Conservation (phyloP, 2,888 invertebrate species). For the Suillia variegata region DNA sequence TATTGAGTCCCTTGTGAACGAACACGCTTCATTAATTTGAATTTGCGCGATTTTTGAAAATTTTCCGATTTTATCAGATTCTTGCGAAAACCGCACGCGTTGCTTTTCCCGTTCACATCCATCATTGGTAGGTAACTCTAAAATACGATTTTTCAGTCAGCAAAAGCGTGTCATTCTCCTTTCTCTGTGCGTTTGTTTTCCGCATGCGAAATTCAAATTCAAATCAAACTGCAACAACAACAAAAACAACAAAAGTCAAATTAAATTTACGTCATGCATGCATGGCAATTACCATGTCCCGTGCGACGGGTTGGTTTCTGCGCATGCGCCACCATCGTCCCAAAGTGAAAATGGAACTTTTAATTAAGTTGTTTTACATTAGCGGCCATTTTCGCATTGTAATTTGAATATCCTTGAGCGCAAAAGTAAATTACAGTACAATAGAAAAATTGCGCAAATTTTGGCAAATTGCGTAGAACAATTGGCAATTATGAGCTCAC, state of each 20-base stretch:
- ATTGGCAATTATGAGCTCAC: neutral
- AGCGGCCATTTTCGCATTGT: neutral
- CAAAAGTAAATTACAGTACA: no score
- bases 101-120: no score
- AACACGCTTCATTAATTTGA: slow-evolving; percentile 1
- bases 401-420: no score
- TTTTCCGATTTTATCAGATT: neutral
- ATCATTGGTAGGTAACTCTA: no score
- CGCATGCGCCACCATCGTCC: neutral
- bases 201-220: neutral
- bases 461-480: neutral
- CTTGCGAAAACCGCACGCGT: neutral
- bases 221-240: no score
- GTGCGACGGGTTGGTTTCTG: neutral
- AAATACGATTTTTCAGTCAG: no score
- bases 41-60: neutral
- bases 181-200: neutral
- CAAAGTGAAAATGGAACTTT: no score
- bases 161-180: neutral
- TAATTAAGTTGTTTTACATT: neutral
- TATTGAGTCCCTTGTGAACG: neutral
- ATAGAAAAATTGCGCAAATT: no score
- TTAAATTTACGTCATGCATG: no score
- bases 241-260: no score
- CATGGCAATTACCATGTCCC: no score